Percentiles rank a stretch among this genome's conserved stretches.
phyloP scores from a whole-genome alignment of 2,888 invertebrate genomes.

The Hoplodrina blanda region DNA sequence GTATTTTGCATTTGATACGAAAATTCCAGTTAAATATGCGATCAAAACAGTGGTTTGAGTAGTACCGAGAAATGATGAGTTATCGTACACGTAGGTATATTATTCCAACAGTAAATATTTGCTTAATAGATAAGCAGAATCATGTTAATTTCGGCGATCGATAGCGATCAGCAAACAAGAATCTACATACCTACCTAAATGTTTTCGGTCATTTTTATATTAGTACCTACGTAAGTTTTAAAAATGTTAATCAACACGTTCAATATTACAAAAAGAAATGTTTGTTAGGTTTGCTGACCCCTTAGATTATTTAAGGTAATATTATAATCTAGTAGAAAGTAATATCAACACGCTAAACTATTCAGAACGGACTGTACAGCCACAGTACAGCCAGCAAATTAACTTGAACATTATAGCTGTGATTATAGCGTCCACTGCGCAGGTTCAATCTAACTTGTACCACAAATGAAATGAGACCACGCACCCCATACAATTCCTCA shows the following conservation, averaged over 20 bases:
- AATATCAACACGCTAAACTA: no score
- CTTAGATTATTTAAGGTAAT: not conserved
- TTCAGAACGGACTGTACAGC: no score
- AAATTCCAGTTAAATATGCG: conserved; percentile 3
- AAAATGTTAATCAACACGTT: not conserved
- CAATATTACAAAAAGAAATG: not conserved
- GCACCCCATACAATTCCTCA: no score
- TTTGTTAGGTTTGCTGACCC: conserved; percentile 10
- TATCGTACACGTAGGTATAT: not conserved
- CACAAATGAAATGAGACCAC: no score
- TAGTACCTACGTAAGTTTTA: not conserved
- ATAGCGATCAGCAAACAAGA: not conserved
- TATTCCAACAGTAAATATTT: not conserved
- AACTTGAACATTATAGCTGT: no score
- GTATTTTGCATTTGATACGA: conserved; percentile 5
- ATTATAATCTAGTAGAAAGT: not conserved
- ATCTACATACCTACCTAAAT: not conserved
- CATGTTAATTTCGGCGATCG: not conserved
- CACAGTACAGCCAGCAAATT: no score
- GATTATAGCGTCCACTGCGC: no score
- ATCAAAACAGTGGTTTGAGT: not conserved
- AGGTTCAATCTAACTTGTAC: no score
- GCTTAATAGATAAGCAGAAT: no score
- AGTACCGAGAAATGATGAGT: not conserved
- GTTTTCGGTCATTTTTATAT: not conserved